A percentile compares a stretch with the other conserved stretches of the same genome.
phyloP scores from a whole-genome alignment of 2,888 invertebrate genomes.

The Nowickia ferox region DNA sequence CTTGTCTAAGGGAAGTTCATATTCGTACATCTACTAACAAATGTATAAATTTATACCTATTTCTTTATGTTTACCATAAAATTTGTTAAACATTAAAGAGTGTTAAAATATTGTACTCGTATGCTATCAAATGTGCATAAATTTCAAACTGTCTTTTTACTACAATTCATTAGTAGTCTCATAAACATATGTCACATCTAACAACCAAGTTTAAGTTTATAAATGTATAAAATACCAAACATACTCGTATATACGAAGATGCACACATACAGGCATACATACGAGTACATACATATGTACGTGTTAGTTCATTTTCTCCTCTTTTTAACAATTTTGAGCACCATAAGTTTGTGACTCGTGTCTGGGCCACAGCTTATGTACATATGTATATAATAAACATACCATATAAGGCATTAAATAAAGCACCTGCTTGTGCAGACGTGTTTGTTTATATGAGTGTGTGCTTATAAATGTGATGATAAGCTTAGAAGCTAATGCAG shows the following conservation, averaged over 20 bases:
- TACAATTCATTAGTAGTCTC: conserved; percentile 55
- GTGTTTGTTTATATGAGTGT: neutral
- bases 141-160: conserved; percentile 43
- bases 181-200: conserved; percentile 57
- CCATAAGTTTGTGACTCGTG: conserved; percentile 51
- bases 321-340: conserved; percentile 19
- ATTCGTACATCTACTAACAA: neutral
- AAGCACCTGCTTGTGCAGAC: conserved; percentile 39
- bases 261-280: neutral
- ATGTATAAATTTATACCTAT: neutral
- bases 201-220: conserved; percentile 25
- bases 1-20: neutral
- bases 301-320: neutral
- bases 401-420: conserved; percentile 45
- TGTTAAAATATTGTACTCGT: neutral
- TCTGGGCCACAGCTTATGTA: conserved; percentile 45
- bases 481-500: conserved; percentile 59
- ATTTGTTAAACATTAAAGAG: conserved; percentile 14
- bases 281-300: neutral
- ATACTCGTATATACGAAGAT: neutral
- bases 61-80: conserved; percentile 1
- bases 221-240: conserved; percentile 22
- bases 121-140: conserved; percentile 41
- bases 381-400: conserved; percentile 52
- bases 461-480: conserved; percentile 35